phyloP scores from a whole-genome alignment of 1,140 invertebrate genomes.

The Thalassaphorura encarpata region DNA sequence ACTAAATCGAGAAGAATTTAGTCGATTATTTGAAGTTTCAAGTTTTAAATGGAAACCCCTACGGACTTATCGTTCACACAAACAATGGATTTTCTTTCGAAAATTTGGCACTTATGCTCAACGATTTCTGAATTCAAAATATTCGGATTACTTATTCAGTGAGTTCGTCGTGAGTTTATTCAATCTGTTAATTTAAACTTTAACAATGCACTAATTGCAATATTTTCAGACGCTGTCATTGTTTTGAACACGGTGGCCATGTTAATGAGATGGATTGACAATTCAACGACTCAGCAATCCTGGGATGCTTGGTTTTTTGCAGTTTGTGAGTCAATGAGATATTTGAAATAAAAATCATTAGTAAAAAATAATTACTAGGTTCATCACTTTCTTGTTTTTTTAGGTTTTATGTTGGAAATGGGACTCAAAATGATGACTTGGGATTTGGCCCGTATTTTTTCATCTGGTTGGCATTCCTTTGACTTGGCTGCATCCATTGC shows the following conservation, averaged over 20 bases:
- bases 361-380: background rate
- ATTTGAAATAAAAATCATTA: background rate
- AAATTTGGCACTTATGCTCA: constrained; percentile 11
- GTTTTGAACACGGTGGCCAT: constrained; percentile 57
- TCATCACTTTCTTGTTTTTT: constrained; percentile 34
- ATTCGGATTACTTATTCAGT: constrained; percentile 27
- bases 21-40: constrained; percentile 61
- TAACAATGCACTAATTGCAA: background rate
- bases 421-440: constrained; percentile 60
- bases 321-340: constrained; percentile 44
- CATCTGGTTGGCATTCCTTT: constrained; percentile 78
- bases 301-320: constrained; percentile 66
- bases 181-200: background rate
- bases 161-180: constrained; percentile 1
- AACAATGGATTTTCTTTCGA: constrained; percentile 23
- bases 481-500: constrained; percentile 59
- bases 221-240: constrained; percentile 52
- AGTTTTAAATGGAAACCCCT: constrained; percentile 58
- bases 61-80: constrained; percentile 7
- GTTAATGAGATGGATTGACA: constrained; percentile 44
- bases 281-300: constrained; percentile 51
- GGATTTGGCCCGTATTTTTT: constrained; percentile 59
- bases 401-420: constrained; percentile 68
- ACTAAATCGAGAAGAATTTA: constrained; percentile 63
- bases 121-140: constrained; percentile 22